These are phyloP conservation scores for Enteromius unitaeniatus DNA, from an alignment of 2,797 vertebrate genomes.

Conservation along the genomic window DNA sequence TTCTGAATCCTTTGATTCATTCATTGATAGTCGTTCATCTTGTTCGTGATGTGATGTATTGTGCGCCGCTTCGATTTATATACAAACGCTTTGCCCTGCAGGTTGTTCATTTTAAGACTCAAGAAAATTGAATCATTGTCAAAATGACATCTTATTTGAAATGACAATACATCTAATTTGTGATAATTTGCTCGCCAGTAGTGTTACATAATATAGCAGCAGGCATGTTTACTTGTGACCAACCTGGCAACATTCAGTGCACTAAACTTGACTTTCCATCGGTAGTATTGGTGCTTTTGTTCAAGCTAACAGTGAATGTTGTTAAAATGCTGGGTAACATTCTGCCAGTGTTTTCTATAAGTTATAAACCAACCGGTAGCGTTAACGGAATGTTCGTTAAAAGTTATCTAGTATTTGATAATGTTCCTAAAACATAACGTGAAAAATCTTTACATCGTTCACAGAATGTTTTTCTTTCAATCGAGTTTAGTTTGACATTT, in stretches of 20 bases:
- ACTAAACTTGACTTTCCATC: neutral
- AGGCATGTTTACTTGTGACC: neutral
- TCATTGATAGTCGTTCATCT: constrained; percentile 15
- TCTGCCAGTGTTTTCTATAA: neutral
- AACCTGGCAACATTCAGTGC: neutral
- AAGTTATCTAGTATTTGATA: neutral
- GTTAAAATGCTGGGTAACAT: neutral
- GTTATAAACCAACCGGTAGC: neutral
- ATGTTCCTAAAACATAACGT: neutral
- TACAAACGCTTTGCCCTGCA: neutral
- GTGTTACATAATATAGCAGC: constrained; percentile 3
- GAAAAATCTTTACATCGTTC: neutral
- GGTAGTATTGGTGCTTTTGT: neutral
- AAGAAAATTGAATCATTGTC: constrained; percentile 5
- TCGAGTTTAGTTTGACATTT: neutral
- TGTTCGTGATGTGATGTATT: neutral
- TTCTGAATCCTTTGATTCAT: constrained; percentile 3
- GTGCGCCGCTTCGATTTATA: neutral
- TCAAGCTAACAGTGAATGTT: neutral
- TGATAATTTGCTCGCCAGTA: neutral
- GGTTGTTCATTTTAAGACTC: constrained; percentile 11
- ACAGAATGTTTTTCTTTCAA: neutral
- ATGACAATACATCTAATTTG: constrained; percentile 1
- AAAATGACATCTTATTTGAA: constrained; percentile 5
- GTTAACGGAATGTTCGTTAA: neutral